These are phyloP conservation scores for Gnathonemus longibarbis DNA, from an alignment of 2,113 vertebrate genomes.

Conservation along the genomic window DNA sequence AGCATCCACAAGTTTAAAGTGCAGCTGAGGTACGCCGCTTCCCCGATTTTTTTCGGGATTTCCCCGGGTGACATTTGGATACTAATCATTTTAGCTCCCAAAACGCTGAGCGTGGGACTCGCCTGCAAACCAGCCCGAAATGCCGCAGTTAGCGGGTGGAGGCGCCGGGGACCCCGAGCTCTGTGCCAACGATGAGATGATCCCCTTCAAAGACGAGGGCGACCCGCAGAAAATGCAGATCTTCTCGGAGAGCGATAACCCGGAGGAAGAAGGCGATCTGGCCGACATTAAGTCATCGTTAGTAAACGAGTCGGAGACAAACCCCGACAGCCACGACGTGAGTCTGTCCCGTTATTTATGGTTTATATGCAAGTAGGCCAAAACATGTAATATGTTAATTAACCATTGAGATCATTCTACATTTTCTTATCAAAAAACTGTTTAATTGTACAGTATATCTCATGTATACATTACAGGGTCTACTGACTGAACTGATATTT, in stretches of 20 bases:
- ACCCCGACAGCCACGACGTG: conserved; percentile 83
- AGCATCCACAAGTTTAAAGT: background rate
- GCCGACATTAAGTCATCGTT: conserved; percentile 97
- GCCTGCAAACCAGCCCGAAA: conserved; percentile 38
- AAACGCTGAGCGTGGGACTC: conserved; percentile 19
- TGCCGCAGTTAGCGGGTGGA: conserved; percentile 83
- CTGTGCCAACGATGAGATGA: conserved; percentile 96
- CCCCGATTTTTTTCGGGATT: conserved; percentile 28
- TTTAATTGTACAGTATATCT: background rate
- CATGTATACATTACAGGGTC: background rate
- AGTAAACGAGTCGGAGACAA: conserved; percentile 91
- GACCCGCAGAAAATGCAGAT: conserved; percentile 96
- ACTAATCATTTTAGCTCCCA: conserved; percentile 16
- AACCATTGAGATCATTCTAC: background rate
- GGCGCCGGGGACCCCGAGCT: conserved; percentile 84
- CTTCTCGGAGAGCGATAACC: conserved; percentile 91
- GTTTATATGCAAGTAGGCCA: background rate
- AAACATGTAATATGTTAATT: background rate
- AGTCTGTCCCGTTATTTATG: conserved; percentile 39
- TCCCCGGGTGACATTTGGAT: conserved; percentile 24
- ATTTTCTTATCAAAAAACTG: background rate
- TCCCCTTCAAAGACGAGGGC: conserved; percentile 96
- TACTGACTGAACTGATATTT: background rate
- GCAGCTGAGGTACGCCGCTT: conserved; percentile 21
- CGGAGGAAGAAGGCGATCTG: conserved; percentile 91